Evolutionary conservation across 2,888 invertebrate genomes (phyloP).

Genomic region (Cactoblastis cactorum): DNA sequence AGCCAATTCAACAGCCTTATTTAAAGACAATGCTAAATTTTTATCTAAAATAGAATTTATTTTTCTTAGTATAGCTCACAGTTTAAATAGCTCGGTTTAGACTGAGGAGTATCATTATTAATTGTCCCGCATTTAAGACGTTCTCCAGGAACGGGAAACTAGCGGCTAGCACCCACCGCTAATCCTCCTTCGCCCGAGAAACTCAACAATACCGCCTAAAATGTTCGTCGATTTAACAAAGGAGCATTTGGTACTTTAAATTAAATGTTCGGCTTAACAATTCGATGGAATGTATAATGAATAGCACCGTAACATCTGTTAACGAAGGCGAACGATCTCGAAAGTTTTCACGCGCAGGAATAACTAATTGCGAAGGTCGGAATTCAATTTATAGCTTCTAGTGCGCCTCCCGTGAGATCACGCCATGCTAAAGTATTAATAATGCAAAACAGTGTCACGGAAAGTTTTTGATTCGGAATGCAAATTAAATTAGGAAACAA

Average conservation of each 20-base stretch:
- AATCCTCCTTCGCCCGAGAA: constrained; percentile 53
- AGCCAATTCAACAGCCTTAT: constrained; percentile 12
- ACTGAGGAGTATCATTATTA: constrained; percentile 59
- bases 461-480: constrained; percentile 78
- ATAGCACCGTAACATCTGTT: constrained; percentile 80
- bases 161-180: constrained; percentile 46
- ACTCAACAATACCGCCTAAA: constrained; percentile 61
- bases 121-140: constrained; percentile 55
- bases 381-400: constrained; percentile 79
- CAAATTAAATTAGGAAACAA: constrained; percentile 77
- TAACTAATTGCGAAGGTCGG: constrained; percentile 79
- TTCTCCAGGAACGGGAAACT: constrained; percentile 50
- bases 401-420: constrained; percentile 75
- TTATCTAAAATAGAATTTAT: background rate
- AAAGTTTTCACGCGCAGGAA: constrained; percentile 80
- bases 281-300: constrained; percentile 80
- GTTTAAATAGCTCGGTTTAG: constrained; percentile 26
- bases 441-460: constrained; percentile 80
- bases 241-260: constrained; percentile 73
- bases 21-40: background rate
- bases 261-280: constrained; percentile 79
- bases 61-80: background rate
- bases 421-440: constrained; percentile 75
- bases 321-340: constrained; percentile 79
- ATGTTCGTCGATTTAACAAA: constrained; percentile 69